These are phyloP conservation scores for Rhopalosiphum padi DNA, from an alignment of 1,140 invertebrate species.

Conservation along the genomic window DNA sequence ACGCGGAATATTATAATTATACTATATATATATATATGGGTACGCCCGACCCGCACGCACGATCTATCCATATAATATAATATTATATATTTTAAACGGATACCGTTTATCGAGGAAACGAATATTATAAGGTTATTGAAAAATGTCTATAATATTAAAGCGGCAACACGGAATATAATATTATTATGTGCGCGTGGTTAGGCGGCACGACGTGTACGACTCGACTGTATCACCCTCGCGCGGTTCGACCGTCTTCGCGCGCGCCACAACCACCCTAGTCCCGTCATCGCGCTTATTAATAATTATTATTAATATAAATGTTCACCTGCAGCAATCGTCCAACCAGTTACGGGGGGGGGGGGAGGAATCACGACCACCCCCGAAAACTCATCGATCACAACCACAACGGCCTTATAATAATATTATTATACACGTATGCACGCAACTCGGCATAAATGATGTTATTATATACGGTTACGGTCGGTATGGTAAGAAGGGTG, in stretches of 20 bases:
- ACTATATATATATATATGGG: background rate
- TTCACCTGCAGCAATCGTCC: background rate
- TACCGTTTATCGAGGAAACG: background rate
- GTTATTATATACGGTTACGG: background rate
- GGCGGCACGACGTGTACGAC: background rate
- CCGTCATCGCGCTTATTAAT: background rate
- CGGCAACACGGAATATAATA: background rate
- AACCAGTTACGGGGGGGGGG: background rate
- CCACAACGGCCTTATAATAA: background rate
- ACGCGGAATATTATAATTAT: background rate
- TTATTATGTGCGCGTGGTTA: too few species aligned
- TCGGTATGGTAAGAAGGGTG: background rate
- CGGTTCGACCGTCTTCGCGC: background rate
- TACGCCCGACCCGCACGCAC: background rate
- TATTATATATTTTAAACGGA: background rate
- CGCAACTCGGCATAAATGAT: background rate
- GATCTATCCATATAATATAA: background rate
- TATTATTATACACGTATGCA: background rate
- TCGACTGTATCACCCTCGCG: background rate
- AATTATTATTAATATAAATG: conserved; percentile 19
- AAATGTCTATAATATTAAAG: background rate
- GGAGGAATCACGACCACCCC: background rate
- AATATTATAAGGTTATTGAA: background rate
- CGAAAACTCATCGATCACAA: conserved; percentile 13
- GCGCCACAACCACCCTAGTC: background rate